Conservation (phyloP, 2,113 vertebrate genomes). For the Thalassoma bifasciatum region DNA sequence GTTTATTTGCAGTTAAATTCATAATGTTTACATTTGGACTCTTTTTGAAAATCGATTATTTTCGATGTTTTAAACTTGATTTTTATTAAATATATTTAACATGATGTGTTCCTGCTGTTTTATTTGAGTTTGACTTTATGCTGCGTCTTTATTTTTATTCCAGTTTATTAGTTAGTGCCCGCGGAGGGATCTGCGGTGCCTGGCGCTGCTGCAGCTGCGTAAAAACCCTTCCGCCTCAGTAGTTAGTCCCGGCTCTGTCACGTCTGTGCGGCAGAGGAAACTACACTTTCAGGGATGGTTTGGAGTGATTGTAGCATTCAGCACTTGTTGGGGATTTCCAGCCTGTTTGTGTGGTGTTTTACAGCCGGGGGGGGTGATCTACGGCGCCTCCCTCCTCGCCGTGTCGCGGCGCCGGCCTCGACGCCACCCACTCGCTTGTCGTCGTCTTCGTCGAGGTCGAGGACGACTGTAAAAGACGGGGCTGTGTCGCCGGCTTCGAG, state of each 20-base stretch:
- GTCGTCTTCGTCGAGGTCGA: too few species aligned
- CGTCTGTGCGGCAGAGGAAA: not conserved
- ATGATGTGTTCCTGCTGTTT: accelerated
- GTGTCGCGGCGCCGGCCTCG: too few species aligned
- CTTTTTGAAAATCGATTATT: not conserved
- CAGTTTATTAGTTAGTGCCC: slow-evolving; percentile 4
- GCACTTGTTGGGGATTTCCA: accelerated
- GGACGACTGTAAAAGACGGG: too few species aligned
- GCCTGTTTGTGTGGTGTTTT: accelerated
- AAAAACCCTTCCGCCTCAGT: slow-evolving; percentile 72
- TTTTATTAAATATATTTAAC: accelerated
- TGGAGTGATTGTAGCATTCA: accelerated
- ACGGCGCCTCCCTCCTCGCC: too few species aligned
- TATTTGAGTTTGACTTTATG: not conserved
- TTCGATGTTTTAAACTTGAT: accelerated
- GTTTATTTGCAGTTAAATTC: accelerated
- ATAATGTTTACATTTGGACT: not conserved
- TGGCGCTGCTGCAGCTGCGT: slow-evolving; percentile 36
- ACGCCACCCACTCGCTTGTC: too few species aligned
- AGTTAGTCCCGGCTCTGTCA: slow-evolving; percentile 39
- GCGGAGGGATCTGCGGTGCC: slow-evolving; percentile 53
- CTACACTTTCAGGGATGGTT: accelerated
- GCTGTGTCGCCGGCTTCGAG: too few species aligned
- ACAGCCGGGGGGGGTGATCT: accelerated
- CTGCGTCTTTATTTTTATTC: not conserved